Base-by-base conservation (phyloP, 2,113 vertebrate species). In the Sardina pilchardus region DNA sequence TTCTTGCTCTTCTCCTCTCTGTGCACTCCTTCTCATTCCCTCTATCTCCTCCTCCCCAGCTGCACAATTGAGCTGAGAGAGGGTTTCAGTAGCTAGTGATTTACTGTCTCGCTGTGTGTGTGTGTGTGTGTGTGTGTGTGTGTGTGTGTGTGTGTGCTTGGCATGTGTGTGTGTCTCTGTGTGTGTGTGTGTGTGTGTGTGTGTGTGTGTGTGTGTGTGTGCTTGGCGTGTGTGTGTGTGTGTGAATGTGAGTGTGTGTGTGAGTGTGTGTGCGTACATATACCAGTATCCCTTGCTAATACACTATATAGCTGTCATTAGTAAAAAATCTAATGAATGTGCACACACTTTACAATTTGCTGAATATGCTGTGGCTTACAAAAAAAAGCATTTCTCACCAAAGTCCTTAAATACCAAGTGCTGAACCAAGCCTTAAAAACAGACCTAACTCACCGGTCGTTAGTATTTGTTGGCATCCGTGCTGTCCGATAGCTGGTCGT, bases 61-160 rank as follows among this genome's bases (percentile, higher is more conserved):
- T 78, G 71, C 71, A 71, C 30, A 78, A 34, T 71, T 36, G 71
- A 78, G 71, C 30, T 78, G 71, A 78, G 63, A 78, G 14, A 78
- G 71, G 71, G 14, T 78, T 78, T 78, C 34, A 78, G 71, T 34
- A 78, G 26, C 71, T 1, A 78, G 30, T 78, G 71, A 78, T 78
- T 78, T 78, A 78, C 71, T 78, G 71, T 17, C 5, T 78, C 14
- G 6, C n/a, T 26, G 6, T 30, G 1, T 75, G 26, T 36, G 26
- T 78, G 26, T 78, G 71, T 78, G 30, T 78, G 9, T 78, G 26
- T 36, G 71, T 16, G 71, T 78, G 34, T 71, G 34, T 34, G 30
- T 78, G 71, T 78, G 34, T 36, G 12, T 75, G 67, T 16, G 67
- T 36, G 30, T 75, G 63, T 34, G 59, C 12, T 53, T 53, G 12